Evolutionary conservation across 2,888 invertebrate genomes (phyloP), one percentile per base, ranked within the genome.

Genomic region (Rhamnusium bicolor): DNA sequence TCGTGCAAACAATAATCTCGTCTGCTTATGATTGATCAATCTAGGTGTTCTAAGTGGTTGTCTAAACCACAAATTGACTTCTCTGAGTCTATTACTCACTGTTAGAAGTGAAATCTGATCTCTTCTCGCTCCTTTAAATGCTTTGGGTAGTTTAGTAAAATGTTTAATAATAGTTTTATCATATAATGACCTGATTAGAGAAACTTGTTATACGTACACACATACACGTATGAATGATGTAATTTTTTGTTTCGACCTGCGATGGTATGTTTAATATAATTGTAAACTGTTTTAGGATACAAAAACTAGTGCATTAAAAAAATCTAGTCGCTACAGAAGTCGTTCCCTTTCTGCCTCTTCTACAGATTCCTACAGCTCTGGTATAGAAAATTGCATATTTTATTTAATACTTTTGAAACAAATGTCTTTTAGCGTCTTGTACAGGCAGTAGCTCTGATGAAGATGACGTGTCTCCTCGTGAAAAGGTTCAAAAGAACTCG

Each of bases 341-440:
- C 92, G 98, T 75, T 97, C 97, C 0, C 90, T 97, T 21, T 98
- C 98, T 10, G 97, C 97, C 2, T 97, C 97, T 6, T 98, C 98
- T 46, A 96, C 96, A 67, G 98, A 98, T 88, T 97, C 97, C 19
- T 98, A 97, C 89, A 97, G 97, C 88, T 97, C 97, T 80, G 93
- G 95, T 95, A 90, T 29, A 46, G n/a, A 32, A 60, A 46, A 16
- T 1, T 2, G 21, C 10, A 40, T 27, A 24, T 16, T 51, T 16
- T 14, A 7, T 14, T 14, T 62, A 56, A 56, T 56, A 8, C 51
- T 61, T 49, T 73, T 19, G 21, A 40, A 12, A 53, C 51, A 19
- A 8, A 51, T 53, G 73, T 76, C 16, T 58, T 82, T 73, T 72
- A 88, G 88, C 87, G 84, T 89, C 88, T 88, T 91, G 88, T 89